Base-by-base conservation (phyloP, 64 coral and sea anemone species). In the Montipora efflorescens region DNA sequence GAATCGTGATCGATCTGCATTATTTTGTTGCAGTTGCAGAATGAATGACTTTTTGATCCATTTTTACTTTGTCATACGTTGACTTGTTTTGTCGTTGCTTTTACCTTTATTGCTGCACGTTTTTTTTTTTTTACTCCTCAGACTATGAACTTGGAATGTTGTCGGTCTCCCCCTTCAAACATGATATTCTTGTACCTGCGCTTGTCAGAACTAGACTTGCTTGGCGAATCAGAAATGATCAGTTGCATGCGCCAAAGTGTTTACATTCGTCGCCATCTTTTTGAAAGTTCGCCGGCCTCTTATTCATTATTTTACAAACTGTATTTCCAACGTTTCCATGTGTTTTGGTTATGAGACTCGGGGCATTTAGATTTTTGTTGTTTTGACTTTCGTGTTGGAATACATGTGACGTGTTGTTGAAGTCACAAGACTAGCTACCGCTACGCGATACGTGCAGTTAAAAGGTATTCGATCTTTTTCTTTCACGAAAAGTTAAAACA, bases 11-110 rank as follows among this genome's bases (percentile, higher is more conserved):
- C 13, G 46, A 49, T 19, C 16, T 46, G 18, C 13, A 16, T 11
- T 57, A 11, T 49, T 7, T 12, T 78, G 76, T 78, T 78, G 48
- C 49, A 46, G 49, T 78, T 78, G 5, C 46, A 49, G 13, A 14
- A 78, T 78, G 76, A 78, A 78, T 78, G 76, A 49, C 15, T 78
- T 3, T 47, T 48, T 50, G 76, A 78, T 46, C 76, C 74, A 28
- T 5, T 23, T 45, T 49, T 20, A 21, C 20, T 4, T 71, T 43
- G 45, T 76, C 28, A 3, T 47, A 47, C 16, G 22, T 78, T 78
- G 76, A 5, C 2, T 78, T 78, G 36, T 76, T 76, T 44, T 14
- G 28, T 44, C 43, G 74, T 76, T 76, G 74, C 28, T 45, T 76
- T 76, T 76, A 4, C 76, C 15, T 78, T 4, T 19, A 50, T 49